Conservation (phyloP, 2,797 vertebrate genomes). For the Crenuchus spilurus region DNA sequence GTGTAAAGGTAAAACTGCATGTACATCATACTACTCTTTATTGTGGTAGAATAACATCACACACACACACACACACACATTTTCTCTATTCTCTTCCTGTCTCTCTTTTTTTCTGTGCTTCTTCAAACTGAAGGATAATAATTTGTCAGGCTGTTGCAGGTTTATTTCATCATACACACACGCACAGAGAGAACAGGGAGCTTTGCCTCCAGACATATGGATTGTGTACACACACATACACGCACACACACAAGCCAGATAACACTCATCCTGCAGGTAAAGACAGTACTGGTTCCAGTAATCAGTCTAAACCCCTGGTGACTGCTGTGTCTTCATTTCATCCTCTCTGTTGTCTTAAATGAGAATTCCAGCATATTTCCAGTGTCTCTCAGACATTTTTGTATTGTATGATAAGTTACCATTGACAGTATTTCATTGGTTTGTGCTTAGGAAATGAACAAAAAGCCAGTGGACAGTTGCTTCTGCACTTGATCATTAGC, state of each 20-base stretch:
- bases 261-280: not conserved
- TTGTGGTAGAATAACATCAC: not conserved
- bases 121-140: slow-evolving; percentile 35
- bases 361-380: not conserved
- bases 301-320: not conserved
- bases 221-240: not conserved
- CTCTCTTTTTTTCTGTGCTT: slow-evolving; percentile 1
- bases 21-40: not conserved
- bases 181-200: slow-evolving; percentile 31
- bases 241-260: not conserved
- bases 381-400: not conserved
- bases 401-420: not conserved
- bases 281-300: not conserved
- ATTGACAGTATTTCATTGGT: not conserved
- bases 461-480: too few species aligned
- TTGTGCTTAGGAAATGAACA: not conserved
- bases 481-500: too few species aligned
- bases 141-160: slow-evolving; percentile 48
- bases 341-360: not conserved
- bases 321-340: not conserved
- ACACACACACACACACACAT: not conserved
- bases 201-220: not conserved
- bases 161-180: slow-evolving; percentile 53
- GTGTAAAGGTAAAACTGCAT: slow-evolving; percentile 12
- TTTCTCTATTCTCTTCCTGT: slow-evolving; percentile 10